These are phyloP conservation scores for Automeris io DNA, from an alignment of 2,888 invertebrate genomes.

Conservation along the genomic window DNA sequence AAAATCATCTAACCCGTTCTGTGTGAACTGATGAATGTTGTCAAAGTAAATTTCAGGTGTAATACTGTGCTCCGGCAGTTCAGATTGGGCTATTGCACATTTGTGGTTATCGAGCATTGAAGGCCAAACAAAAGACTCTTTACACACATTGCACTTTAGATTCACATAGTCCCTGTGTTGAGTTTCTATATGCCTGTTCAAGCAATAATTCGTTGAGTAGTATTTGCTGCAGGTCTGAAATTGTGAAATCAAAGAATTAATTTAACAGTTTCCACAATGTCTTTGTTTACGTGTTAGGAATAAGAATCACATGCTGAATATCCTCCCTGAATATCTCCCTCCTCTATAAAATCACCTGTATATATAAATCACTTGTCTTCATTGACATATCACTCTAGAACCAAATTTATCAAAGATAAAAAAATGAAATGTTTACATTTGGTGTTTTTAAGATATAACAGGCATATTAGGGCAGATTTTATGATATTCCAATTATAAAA, in stretches of 20 bases:
- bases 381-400: conserved; percentile 15
- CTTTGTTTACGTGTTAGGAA: too few relatives aligned
- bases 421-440: too few relatives aligned
- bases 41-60: conserved; percentile 52
- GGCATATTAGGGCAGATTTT: too few relatives aligned
- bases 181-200: conserved; percentile 45
- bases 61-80: conserved; percentile 51
- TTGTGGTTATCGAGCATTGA: conserved; percentile 43
- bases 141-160: conserved; percentile 45
- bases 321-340: too few relatives aligned
- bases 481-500: too few relatives aligned
- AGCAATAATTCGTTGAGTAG: conserved; percentile 39
- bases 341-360: too few relatives aligned
- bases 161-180: conserved; percentile 34
- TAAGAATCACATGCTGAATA: too few relatives aligned
- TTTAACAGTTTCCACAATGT: neutral
- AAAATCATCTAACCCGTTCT: conserved; percentile 37
- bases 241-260: neutral
- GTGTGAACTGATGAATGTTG: conserved; percentile 28
- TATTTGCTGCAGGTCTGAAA: conserved; percentile 56
- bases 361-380: conserved; percentile 46
- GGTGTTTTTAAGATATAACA: too few relatives aligned
- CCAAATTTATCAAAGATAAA: too few relatives aligned
- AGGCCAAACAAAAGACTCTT: conserved; percentile 56
- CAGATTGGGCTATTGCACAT: conserved; percentile 42